These are phyloP conservation scores for Aix galericulata DNA, from an alignment of 2,113 vertebrate genomes.

Conservation along the genomic window DNA sequence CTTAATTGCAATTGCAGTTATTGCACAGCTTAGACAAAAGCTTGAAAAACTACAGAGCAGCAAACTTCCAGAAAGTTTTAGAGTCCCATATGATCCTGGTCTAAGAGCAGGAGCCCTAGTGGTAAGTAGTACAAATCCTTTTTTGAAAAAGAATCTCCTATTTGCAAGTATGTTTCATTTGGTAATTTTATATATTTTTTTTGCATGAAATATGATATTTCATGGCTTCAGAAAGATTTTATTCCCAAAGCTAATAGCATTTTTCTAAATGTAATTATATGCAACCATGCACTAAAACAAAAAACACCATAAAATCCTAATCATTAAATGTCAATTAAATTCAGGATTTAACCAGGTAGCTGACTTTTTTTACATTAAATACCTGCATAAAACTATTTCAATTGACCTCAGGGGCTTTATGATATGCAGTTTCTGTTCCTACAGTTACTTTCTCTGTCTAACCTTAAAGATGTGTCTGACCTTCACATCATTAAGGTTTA, in stretches of 20 bases:
- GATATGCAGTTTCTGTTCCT: neutral
- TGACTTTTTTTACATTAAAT: neutral
- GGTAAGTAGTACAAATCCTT: constrained; percentile 79
- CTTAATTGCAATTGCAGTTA: constrained; percentile 80
- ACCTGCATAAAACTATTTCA: neutral
- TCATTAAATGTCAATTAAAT: neutral
- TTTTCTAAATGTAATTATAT: neutral
- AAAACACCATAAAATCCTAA: neutral
- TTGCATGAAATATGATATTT: neutral
- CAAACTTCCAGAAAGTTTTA: constrained; percentile 89
- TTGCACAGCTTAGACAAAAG: constrained; percentile 92
- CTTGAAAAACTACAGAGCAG: constrained; percentile 90
- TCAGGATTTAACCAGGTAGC: neutral
- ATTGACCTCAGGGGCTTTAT: neutral
- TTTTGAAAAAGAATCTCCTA: neutral
- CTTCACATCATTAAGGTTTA: neutral
- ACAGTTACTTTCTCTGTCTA: neutral
- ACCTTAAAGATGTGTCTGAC: neutral
- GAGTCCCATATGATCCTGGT: constrained; percentile 94
- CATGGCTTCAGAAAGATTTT: neutral
- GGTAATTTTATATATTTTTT: neutral
- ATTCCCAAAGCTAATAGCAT: neutral
- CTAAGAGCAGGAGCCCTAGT: constrained; percentile 91
- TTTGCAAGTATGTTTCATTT: neutral
- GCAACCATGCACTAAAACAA: neutral